These are phyloP conservation scores for Orius insidiosus DNA, from an alignment of 1,140 invertebrate species.

Conservation along the genomic window DNA sequence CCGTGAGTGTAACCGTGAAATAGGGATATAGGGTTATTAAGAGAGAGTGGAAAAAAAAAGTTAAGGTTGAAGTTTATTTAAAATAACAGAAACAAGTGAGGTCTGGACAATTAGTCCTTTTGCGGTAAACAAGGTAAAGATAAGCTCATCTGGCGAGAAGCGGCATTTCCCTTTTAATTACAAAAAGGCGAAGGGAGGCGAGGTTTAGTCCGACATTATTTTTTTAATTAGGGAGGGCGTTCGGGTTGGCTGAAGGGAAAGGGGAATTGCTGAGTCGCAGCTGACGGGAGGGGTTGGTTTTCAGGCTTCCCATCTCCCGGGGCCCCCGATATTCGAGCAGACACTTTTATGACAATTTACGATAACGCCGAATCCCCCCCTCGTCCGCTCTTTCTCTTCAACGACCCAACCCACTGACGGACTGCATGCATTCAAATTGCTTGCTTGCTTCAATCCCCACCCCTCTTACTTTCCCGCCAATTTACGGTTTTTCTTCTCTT, in stretches of 20 bases:
- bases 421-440: constrained; percentile 19
- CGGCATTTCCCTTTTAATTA: constrained; percentile 9
- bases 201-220: neutral
- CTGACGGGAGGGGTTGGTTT: constrained; percentile 4
- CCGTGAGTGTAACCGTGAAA: too few species aligned
- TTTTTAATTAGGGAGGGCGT: constrained; percentile 5
- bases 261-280: constrained; percentile 5
- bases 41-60: too few species aligned
- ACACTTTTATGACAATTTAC: constrained; percentile 19
- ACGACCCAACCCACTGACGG: constrained; percentile 11
- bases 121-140: constrained; percentile 10
- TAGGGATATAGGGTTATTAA: too few species aligned
- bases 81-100: constrained; percentile 6
- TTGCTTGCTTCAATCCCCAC: constrained; percentile 17
- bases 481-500: constrained; percentile 8
- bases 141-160: constrained; percentile 9
- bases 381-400: neutral
- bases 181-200: constrained; percentile 2
- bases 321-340: constrained; percentile 15
- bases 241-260: neutral
- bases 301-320: constrained; percentile 5
- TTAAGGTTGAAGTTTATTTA: constrained; percentile 3
- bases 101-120: constrained; percentile 9
- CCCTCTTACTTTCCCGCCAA: constrained; percentile 11
- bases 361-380: constrained; percentile 7